Evolutionary conservation across 2,888 invertebrate species (phyloP), one percentile per base, ranked within the genome.

Genomic region (Mechanitis messenoides): DNA sequence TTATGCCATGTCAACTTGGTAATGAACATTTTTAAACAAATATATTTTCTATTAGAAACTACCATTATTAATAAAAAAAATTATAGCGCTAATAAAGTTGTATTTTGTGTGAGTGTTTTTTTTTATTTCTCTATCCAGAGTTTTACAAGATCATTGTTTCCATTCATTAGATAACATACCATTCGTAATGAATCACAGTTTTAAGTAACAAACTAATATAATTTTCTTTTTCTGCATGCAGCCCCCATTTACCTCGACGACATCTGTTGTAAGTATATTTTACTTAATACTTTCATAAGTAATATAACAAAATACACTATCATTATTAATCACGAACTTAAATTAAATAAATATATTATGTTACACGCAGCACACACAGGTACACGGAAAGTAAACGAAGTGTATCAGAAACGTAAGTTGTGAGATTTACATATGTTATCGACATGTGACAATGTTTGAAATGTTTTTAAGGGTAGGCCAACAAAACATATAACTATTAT

Each of bases 181-280:
- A 28, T 50, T 11, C 31, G n/a, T 50, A 6, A 50, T 31, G 9
- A 31, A 50, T 31, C 50, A 31, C 50, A 7, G 28, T 31, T 31
- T 50, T 31, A 31, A 1, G 31, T 50, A 28, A 50, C 31, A 31
- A 31, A 50, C 31, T 50, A 50, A 45, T 28, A 9, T 53, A 47
- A 45, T 42, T 56, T 56, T 31, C 80, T 81, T 84, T 88, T 85
- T 84, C 73, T 74, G 89, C 89, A 89, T 88, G 89, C 87, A 91
- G 91, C 85, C 87, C 91, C 68, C 91, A 90, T 78, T 90, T 90
- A 85, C 88, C 90, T 69, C 76, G 91, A 81, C 84, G 89, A 79
- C 80, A 90, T 75, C 77, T 88, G 45, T 84, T 90, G 91, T 91
- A 73, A 90, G 91, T 91, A 87, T 83, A 69, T 58, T 47, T 58